Evolutionary conservation across 1,140 invertebrate species (phyloP), one percentile per base, ranked within the genome.

Genomic region (Lordiphosa collinella): DNA sequence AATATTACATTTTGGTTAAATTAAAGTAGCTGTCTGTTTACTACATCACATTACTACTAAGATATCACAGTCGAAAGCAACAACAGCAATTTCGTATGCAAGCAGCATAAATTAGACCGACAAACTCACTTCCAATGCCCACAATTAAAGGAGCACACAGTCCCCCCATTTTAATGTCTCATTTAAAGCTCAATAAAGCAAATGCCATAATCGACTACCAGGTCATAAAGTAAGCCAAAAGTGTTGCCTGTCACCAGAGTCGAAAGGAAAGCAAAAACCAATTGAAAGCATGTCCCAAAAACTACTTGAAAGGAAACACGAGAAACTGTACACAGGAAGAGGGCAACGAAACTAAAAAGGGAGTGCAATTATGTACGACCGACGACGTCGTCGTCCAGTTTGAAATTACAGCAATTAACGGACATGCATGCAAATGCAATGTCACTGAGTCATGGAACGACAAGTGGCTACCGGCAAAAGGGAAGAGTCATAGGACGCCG

Each of bases 361-460:
- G 56, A 60, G 50, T 49, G 38, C 55, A 51, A 64, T 59, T 70
- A 75, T 60, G 58, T 57, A 48, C 25, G 25, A 29, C 25, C 25
- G 25, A 29, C 22, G 5, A 31, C 70, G 59, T 13, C 60, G 31
- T 22, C 59, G 78, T 84, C 78, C 78, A 82, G 76, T 54, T 57
- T 49, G 40, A 61, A 78, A 82, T 78, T 69, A 82, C 78, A 78
- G 72, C 78, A 78, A 82, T 82, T 84, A 82, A 63, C 59, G 48
- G 55, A 29, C 76, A 70, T 64, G 53, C 70, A 80, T 79, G 75
- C 76, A 80, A 80, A 82, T 82, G 76, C 76, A 84, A 82, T 84
- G 79, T 82, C 79, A 85, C 72, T 78, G 68, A 82, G 57, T 82
- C 78, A 84, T 75, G 67, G 38, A 34, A 63, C 34, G 22, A 55